phyloP scores from a whole-genome alignment of 1,140 invertebrate genomes.

The Paralvinella palmiformis region DNA sequence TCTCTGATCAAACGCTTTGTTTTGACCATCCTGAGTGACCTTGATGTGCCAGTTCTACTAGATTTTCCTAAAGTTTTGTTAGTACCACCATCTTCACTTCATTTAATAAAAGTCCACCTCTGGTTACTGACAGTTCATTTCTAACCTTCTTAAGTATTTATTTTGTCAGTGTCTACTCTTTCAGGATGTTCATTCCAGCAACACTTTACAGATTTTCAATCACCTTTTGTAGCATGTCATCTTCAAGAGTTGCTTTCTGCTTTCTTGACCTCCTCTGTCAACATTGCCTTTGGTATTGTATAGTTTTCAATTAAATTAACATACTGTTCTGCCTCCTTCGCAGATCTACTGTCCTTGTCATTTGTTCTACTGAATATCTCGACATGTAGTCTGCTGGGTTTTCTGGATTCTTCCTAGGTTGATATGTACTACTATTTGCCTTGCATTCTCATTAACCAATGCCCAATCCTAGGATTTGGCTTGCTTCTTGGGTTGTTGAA shows the following conservation, averaged over 20 bases:
- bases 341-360: background rate
- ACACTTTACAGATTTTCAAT: too few relatives aligned
- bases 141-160: conserved; percentile 5
- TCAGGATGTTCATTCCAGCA: too few relatives aligned
- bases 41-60: too few relatives aligned
- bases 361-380: background rate
- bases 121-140: conserved; percentile 4
- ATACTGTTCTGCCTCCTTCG: conserved; percentile 1
- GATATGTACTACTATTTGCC: too few relatives aligned
- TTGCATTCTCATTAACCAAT: conserved; percentile 23
- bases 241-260: too few relatives aligned
- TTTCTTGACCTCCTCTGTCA: too few relatives aligned
- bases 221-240: too few relatives aligned
- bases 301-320: conserved; percentile 1
- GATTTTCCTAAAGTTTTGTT: too few relatives aligned
- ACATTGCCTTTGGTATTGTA: conserved; percentile 1
- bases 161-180: conserved; percentile 2
- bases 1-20: too few relatives aligned
- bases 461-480: conserved; percentile 23
- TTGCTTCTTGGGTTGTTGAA: conserved; percentile 19
- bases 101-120: conserved; percentile 7
- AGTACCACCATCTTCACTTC: too few relatives aligned
- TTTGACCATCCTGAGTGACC: too few relatives aligned
- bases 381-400: conserved; percentile 8
- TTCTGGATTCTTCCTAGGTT: too few relatives aligned